A percentile compares a stretch with the other conserved stretches of the same genome.
phyloP scores from a whole-genome alignment of 2,797 vertebrate species.

The Cynodonichthys magdalenae region DNA sequence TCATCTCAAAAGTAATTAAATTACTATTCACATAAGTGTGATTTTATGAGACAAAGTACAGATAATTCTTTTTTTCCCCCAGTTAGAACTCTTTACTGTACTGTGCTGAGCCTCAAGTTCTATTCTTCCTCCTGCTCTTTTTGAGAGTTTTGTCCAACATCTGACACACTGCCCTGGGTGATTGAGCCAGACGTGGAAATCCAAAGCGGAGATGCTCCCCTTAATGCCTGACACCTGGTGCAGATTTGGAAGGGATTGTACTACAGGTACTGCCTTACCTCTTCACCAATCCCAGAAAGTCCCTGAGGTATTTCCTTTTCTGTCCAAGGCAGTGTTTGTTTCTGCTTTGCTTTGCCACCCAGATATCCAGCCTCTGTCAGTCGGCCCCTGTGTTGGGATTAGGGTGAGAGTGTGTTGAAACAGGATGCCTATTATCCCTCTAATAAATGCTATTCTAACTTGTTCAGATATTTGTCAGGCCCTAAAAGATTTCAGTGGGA shows the following conservation, averaged over 20 bases:
- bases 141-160: constrained; percentile 65
- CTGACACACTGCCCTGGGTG: constrained; percentile 72
- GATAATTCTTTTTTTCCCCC: constrained; percentile 31
- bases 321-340: constrained; percentile 64
- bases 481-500: constrained; percentile 21
- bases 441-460: constrained; percentile 41
- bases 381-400: constrained; percentile 54
- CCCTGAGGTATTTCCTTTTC: constrained; percentile 76
- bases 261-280: constrained; percentile 76
- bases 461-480: constrained; percentile 24
- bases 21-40: constrained; percentile 31
- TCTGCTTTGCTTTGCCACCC: constrained; percentile 67
- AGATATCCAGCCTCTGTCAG: constrained; percentile 46
- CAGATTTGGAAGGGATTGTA: constrained; percentile 76
- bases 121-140: constrained; percentile 21
- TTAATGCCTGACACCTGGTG: constrained; percentile 80
- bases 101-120: constrained; percentile 27
- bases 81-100: constrained; percentile 22
- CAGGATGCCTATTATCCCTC: constrained; percentile 31
- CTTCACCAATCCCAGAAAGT: constrained; percentile 72
- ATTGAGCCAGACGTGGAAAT: constrained; percentile 72
- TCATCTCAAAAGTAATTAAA: constrained; percentile 57
- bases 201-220: constrained; percentile 71
- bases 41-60: constrained; percentile 37
- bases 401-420: constrained; percentile 50